phyloP scores from a whole-genome alignment of 2,888 invertebrate genomes.

The Agriotes lineatus region DNA sequence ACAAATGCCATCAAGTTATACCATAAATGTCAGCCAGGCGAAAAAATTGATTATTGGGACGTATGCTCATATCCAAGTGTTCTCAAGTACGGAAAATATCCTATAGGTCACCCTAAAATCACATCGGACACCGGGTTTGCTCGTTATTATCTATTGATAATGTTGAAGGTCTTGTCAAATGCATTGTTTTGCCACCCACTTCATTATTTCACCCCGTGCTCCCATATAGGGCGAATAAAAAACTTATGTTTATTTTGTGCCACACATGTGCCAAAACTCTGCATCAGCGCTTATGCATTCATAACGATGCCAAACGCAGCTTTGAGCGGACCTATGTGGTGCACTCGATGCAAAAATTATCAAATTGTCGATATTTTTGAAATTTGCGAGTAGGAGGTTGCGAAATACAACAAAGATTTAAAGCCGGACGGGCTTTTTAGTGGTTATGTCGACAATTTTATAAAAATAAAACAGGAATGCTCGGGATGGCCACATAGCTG shows the following conservation, averaged over 20 bases:
- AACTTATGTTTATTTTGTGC: conserved; percentile 14
- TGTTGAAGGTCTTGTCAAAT: conserved; percentile 9
- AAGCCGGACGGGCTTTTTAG: background rate
- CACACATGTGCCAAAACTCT: background rate
- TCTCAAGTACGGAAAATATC: conserved; percentile 53
- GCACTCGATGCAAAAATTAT: background rate
- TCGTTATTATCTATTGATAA: conserved; percentile 31
- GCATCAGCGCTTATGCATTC: background rate
- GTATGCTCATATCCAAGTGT: conserved; percentile 55
- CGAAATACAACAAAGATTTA: background rate
- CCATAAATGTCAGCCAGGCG: conserved; percentile 45
- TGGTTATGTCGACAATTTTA: conserved; percentile 35
- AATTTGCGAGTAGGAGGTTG: background rate
- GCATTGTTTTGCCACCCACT: conserved; percentile 8
- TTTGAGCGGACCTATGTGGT: background rate
- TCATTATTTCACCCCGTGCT: conserved; percentile 19
- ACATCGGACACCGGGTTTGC: conserved; percentile 43
- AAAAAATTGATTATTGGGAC: conserved; percentile 51
- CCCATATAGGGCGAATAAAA: background rate
- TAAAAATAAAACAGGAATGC: conserved; percentile 7
- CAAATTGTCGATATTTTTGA: background rate
- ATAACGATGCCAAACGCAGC: background rate
- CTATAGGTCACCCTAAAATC: conserved; percentile 54
- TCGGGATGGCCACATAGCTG: background rate
- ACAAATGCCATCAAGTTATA: conserved; percentile 47